A percentile compares a stretch with the other conserved stretches of the same genome.
phyloP scores from a whole-genome alignment of 1,140 invertebrate species.

The Leguminivora glycinivorella region DNA sequence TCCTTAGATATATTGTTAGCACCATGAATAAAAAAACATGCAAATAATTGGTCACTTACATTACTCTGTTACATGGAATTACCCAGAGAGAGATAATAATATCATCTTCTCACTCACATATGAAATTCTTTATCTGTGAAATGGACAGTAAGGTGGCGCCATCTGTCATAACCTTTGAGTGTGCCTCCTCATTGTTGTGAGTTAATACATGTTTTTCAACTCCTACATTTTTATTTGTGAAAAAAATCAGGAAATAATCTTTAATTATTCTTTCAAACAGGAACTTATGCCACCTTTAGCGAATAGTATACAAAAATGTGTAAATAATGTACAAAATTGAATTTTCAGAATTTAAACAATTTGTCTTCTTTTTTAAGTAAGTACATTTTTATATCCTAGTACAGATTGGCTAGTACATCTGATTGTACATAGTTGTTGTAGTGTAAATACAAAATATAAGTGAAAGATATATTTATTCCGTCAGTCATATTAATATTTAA shows the following conservation, averaged over 20 bases:
- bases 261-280: neutral
- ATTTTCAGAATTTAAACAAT: conserved; percentile 44
- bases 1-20: too few relatives aligned
- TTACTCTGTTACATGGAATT: too few relatives aligned
- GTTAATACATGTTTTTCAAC: neutral
- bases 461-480: conserved; percentile 72
- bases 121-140: too few relatives aligned
- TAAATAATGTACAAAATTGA: conserved; percentile 70
- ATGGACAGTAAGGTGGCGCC: too few relatives aligned
- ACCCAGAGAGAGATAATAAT: too few relatives aligned
- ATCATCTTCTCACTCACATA: too few relatives aligned
- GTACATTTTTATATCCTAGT: conserved; percentile 57
- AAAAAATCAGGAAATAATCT: too few relatives aligned
- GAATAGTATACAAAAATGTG: conserved; percentile 36
- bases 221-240: too few relatives aligned
- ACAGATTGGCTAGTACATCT: conserved; percentile 49
- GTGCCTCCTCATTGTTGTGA: too few relatives aligned
- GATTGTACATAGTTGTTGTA: conserved; percentile 68
- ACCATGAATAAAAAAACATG: too few relatives aligned
- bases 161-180: too few relatives aligned
- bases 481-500: conserved; percentile 66
- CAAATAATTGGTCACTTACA: too few relatives aligned
- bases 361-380: conserved; percentile 37
- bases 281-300: neutral
- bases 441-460: conserved; percentile 63